These are phyloP conservation scores for Struthio camelus DNA, from an alignment of 2,113 vertebrate genomes.

Conservation along the genomic window DNA sequence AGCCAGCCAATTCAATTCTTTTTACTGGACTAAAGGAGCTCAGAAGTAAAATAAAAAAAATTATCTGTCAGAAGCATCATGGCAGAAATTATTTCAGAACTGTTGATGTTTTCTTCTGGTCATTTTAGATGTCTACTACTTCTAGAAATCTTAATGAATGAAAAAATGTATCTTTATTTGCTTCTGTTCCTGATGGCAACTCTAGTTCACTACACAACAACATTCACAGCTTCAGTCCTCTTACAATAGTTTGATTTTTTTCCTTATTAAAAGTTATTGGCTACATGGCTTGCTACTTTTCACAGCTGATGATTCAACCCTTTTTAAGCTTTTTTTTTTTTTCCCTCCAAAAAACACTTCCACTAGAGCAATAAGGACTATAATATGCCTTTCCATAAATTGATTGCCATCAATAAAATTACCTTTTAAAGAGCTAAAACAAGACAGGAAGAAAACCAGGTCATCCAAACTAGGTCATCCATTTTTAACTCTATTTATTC, in stretches of 20 bases:
- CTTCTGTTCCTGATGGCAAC: neutral
- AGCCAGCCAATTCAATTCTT: neutral
- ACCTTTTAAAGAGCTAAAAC: conserved; percentile 25
- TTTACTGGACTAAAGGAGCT: neutral
- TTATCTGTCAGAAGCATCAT: neutral
- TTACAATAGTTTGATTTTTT: neutral
- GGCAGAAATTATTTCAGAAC: neutral
- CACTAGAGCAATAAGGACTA: neutral
- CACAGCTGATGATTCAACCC: conserved; percentile 21
- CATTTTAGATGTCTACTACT: neutral
- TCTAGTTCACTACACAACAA: neutral
- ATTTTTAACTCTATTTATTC: conserved; percentile 32
- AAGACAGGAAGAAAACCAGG: conserved; percentile 27
- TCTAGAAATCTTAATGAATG: neutral
- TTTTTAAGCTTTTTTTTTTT: conserved; percentile 12
- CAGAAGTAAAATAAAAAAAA: neutral
- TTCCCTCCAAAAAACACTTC: neutral
- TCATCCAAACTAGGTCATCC: conserved; percentile 51
- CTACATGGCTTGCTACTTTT: neutral
- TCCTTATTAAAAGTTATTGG: neutral
- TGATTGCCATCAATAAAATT: conserved; percentile 21
- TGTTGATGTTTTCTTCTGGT: neutral
- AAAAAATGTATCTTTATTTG: neutral
- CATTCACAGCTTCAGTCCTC: neutral
- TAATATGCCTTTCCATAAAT: conserved; percentile 15